Evolutionary conservation across 2,113 vertebrate species (phyloP), one percentile per base, ranked within the genome.

Genomic region (Prionailurus viverrinus): DNA sequence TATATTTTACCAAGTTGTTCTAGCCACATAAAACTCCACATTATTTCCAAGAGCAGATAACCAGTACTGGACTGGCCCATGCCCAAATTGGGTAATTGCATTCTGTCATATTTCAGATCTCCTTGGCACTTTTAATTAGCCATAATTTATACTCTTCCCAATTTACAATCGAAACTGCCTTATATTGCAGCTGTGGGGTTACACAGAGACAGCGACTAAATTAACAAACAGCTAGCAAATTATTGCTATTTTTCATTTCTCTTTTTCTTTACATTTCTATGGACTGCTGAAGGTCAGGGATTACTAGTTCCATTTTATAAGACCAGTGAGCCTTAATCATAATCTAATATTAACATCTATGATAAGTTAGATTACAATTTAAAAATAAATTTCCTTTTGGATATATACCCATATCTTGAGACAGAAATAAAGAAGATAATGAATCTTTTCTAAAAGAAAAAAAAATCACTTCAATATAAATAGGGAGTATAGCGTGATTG

Each of bases 61-160:
- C 12, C 18, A 48, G 33, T 31, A 76, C 55, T 73, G 12, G 41
- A 25, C 31, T 90, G 93, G 80, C 58, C n/a, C 27, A 31, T 2
- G 7, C 8, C 66, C 80, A 97, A 66, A 78, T 48, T 95, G 21
- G 27, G 55, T 97, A 94, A 97, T 88, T 97, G 58, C 51, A 63
- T 97, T 97, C 83, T 95, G 41, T 91, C 88, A 95, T 91, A 69
- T 96, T 95, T 89, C 14, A 65, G 86, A 81, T 95, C 61, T 96
- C 69, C 41, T 51, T 94, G 69, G 73, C 45, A 94, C 39, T 88
- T 97, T 97, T 74, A 97, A 84, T 96, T 98, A 97, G 41, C 55
- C 13, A 39, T 90, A 91, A 97, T 97, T 96, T 95, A 92, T 97
- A 92, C 95, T 97, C 97, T 94, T 89, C 23, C 16, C 55, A 81